phyloP scores from a whole-genome alignment of 2,113 vertebrate genomes.

The Chloroceryle aenea region DNA sequence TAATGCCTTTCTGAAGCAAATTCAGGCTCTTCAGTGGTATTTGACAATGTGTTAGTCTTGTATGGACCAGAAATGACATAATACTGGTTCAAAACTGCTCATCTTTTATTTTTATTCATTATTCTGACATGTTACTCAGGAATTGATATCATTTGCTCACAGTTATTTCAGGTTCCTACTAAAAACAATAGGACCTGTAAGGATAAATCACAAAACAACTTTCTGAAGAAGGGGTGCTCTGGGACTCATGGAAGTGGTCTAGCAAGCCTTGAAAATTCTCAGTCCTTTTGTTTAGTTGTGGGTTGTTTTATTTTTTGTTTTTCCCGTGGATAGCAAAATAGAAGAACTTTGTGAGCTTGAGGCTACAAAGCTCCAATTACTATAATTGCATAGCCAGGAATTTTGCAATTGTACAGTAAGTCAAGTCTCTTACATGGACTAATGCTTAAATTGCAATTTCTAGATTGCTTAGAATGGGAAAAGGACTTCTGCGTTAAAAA shows the following conservation, averaged over 20 bases:
- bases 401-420: neutral
- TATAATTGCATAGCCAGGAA: neutral
- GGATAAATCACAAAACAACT: neutral
- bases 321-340: neutral
- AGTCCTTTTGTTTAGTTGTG: neutral
- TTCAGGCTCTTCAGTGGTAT: neutral
- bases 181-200: neutral
- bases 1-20: neutral
- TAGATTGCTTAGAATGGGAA: neutral
- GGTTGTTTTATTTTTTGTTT: neutral
- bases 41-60: neutral
- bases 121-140: neutral
- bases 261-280: neutral
- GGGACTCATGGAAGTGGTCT: neutral
- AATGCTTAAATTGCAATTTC: slow-evolving; percentile 17
- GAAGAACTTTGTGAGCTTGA: neutral
- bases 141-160: neutral
- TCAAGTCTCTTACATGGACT: neutral
- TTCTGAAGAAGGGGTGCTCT: neutral
- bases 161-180: neutral
- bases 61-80: neutral
- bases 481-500: neutral
- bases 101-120: neutral
- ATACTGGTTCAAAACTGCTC: neutral
- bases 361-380: neutral